Conservation (phyloP, 1,140 invertebrate species). For the Aphidius ervi region DNA sequence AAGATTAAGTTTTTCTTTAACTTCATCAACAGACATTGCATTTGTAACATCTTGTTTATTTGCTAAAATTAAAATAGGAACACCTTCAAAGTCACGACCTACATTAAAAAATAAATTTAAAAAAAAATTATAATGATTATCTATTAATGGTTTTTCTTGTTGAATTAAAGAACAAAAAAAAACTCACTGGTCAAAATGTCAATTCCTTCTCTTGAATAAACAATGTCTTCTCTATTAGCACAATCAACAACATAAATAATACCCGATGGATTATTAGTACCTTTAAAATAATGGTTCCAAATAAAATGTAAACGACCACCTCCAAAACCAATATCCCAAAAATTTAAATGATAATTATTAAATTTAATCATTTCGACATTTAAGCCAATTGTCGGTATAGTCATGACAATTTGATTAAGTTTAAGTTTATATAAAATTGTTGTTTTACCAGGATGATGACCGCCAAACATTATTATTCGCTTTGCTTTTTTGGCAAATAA, state of each 20-base stretch:
- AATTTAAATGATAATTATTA: conserved; percentile 95
- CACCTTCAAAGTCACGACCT: conserved; percentile 94
- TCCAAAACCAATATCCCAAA: conserved; percentile 77
- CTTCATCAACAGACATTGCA: conserved; percentile 93
- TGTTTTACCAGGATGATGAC: no score
- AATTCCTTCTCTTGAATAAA: conserved; percentile 91
- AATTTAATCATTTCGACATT: conserved; percentile 96
- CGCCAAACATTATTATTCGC: no score
- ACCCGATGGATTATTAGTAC: conserved; percentile 84
- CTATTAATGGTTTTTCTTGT: no score
- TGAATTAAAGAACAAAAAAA: no score
- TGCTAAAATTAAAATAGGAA: conserved; percentile 94
- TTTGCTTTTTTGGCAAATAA: no score
- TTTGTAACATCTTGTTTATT: conserved; percentile 99
- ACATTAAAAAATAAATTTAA: conserved; percentile 67
- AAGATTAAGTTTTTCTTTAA: conserved; percentile 91
- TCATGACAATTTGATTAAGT: conserved; percentile 94
- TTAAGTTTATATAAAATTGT: conserved; percentile 80
- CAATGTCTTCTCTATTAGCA: conserved; percentile 91
- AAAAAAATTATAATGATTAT: no score
- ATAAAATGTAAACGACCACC: conserved; percentile 58
- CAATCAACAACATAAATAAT: conserved; percentile 97
- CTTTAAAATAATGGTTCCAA: no score
- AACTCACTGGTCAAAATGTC: no score
- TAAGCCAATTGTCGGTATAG: conserved; percentile 96